Evolutionary conservation across 2,113 vertebrate genomes (phyloP), one percentile per base, ranked within the genome.

Genomic region (Oryzias curvinotus): DNA sequence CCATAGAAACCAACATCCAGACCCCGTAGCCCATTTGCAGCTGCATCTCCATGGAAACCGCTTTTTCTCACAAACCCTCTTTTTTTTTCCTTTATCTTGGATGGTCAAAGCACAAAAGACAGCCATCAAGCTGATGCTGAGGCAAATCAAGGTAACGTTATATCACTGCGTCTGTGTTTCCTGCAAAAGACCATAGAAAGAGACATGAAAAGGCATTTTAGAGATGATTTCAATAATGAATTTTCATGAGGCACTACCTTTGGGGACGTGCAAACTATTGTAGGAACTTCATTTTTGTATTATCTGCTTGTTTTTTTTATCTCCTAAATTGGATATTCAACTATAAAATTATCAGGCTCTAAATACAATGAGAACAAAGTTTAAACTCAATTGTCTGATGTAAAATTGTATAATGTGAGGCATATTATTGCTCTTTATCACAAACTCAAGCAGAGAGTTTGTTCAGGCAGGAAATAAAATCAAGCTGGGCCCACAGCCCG

Each of bases 41-140:
- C 68, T 30, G 46, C 54, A 51, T 86, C 56, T 30, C 83, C 76
- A 88, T 87, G 73, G 83, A 61, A 88, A 87, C 83, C 13, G 3
- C 54, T 75, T 75, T 65, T 56, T 28, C 73, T 83, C 67, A 70
- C 62, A 57, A 63, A 13, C 68, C 28, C 69, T 68, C 25, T 18
- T 52, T 51, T 65, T 52, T 48, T 57, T 68, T 41, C 15, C 65
- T 48, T 64, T 46, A 73, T 70, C 66, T 61, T 71, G 43, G 30
- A 63, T 75, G 54, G 58, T 68, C 28, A 36, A 58, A 68, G 51
- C 36, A 65, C 77, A 82, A 77, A 67, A 76, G 66, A 61, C 50
- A 74, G 56, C 65, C 42, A 50, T 75, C 71, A 66, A 58, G 65
- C 30, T 66, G 49, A 30, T 76, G 50, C 62, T 68, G 62, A 49